A percentile compares a stretch with the other conserved stretches of the same genome.
These are phyloP conservation scores for Stenodema calcarata DNA, from an alignment of 2,888 invertebrate genomes.

Conservation along the genomic window DNA sequence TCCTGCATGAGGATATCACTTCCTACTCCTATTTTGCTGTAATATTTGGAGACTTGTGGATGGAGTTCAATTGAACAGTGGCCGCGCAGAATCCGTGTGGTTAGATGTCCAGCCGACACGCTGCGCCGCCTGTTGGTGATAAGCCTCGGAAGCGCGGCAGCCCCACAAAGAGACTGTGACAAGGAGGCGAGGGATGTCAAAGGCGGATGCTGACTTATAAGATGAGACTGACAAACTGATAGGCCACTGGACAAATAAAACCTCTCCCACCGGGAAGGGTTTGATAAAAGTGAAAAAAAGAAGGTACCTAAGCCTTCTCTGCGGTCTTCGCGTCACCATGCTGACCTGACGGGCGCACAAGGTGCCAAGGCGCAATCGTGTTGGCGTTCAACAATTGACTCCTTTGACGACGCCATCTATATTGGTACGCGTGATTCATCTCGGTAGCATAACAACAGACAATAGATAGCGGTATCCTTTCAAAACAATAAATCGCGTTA, in stretches of 20 bases:
- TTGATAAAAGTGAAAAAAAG: not conserved
- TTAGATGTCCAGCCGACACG: not conserved
- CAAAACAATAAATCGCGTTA: no score
- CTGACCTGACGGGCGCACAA: not conserved
- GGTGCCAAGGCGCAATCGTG: not conserved
- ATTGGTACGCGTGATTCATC: not conserved
- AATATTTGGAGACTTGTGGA: not conserved
- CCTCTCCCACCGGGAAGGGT: not conserved
- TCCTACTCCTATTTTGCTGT: no score
- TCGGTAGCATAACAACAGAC: not conserved
- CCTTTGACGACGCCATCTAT: not conserved
- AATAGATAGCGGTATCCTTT: not conserved
- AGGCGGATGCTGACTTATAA: constrained; percentile 2
- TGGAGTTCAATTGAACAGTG: not conserved
- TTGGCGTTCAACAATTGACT: not conserved
- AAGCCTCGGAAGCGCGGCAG: not conserved
- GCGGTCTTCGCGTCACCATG: not conserved
- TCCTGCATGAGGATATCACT: no score
- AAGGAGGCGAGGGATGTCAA: not conserved
- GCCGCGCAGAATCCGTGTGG: not conserved
- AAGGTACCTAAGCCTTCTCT: not conserved
- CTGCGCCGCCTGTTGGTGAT: not conserved
- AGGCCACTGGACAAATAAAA: not conserved
- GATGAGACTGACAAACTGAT: not conserved
- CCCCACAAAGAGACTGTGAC: not conserved